Conservation (phyloP, 2,888 invertebrate species). For the Caenorhabditis afra region DNA sequence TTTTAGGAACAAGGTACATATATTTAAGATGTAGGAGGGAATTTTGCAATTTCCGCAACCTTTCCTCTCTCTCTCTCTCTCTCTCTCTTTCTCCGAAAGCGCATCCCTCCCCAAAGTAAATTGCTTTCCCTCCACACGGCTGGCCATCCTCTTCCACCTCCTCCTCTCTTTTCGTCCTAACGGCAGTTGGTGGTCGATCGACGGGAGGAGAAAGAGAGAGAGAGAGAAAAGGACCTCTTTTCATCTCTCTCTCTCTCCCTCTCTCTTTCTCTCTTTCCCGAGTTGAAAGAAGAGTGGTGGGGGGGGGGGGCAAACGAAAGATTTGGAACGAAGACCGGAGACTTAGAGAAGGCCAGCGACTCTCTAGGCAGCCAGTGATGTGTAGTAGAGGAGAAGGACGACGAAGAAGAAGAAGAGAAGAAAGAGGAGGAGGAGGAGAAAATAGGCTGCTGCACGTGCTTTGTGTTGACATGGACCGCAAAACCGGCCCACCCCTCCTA, state of each 20-base stretch:
- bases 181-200: slow-evolving; percentile 44
- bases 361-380: background rate
- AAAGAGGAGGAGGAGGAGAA: slow-evolving; percentile 13
- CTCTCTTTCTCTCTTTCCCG: slow-evolving; percentile 6
- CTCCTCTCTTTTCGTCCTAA: background rate
- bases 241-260: background rate
- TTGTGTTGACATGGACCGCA: slow-evolving; percentile 37
- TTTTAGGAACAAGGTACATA: too few relatives aligned
- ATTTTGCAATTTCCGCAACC: too few relatives aligned
- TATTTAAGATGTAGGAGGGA: too few relatives aligned
- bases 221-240: too few relatives aligned
- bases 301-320: slow-evolving; percentile 7
- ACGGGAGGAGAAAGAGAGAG: too few relatives aligned
- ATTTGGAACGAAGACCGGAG: background rate
- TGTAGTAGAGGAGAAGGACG: background rate
- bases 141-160: slow-evolving; percentile 4
- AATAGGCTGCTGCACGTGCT: slow-evolving; percentile 56
- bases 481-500: slow-evolving; percentile 41
- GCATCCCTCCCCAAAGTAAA: background rate
- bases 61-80: too few relatives aligned
- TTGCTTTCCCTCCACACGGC: slow-evolving; percentile 1
- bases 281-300: slow-evolving; percentile 3
- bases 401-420: too few relatives aligned
- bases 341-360: background rate
- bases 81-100: background rate